A percentile compares a stretch with the other conserved stretches of the same genome.
Evolutionary conservation across 2,888 invertebrate species (phyloP).

Genomic region (Xanthia icteritia): DNA sequence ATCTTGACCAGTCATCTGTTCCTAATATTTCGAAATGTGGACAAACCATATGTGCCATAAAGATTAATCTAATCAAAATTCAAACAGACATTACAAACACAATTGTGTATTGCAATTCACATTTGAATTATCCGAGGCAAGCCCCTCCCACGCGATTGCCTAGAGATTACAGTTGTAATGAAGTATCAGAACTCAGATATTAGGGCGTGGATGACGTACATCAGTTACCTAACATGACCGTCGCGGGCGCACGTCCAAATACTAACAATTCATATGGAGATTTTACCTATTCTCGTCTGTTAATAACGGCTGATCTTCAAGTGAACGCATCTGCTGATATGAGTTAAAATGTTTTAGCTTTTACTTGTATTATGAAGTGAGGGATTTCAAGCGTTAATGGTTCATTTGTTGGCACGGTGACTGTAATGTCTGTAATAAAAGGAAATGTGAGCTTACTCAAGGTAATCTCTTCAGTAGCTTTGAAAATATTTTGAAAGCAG

Average conservation of each 20-base stretch:
- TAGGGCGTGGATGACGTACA: slow-evolving; percentile 65
- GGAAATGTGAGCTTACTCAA: slow-evolving; percentile 39
- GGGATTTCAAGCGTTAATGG: slow-evolving; percentile 41
- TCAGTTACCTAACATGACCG: slow-evolving; percentile 65
- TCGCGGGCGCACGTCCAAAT: slow-evolving; percentile 67
- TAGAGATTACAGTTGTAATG: slow-evolving; percentile 66
- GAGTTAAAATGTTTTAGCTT: slow-evolving; percentile 64
- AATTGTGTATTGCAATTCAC: slow-evolving; percentile 59
- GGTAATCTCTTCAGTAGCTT: slow-evolving; percentile 7
- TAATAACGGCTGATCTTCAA: slow-evolving; percentile 61
- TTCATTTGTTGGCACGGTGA: slow-evolving; percentile 52
- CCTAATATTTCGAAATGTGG: slow-evolving; percentile 20
- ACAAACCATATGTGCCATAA: slow-evolving; percentile 43
- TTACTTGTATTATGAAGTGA: slow-evolving; percentile 54
- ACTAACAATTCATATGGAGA: slow-evolving; percentile 65
- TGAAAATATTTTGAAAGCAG: neutral
- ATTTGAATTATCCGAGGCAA: slow-evolving; percentile 53
- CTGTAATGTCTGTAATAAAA: slow-evolving; percentile 37
- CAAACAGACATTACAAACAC: slow-evolving; percentile 52
- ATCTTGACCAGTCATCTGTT: slow-evolving; percentile 9
- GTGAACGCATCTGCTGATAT: slow-evolving; percentile 62
- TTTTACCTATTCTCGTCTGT: slow-evolving; percentile 68
- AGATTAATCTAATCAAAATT: slow-evolving; percentile 57
- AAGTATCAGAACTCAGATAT: slow-evolving; percentile 65
- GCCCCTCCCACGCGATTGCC: slow-evolving; percentile 54